Base-by-base conservation (phyloP, 2,888 invertebrate species). In the Pristionchus arcanus region DNA sequence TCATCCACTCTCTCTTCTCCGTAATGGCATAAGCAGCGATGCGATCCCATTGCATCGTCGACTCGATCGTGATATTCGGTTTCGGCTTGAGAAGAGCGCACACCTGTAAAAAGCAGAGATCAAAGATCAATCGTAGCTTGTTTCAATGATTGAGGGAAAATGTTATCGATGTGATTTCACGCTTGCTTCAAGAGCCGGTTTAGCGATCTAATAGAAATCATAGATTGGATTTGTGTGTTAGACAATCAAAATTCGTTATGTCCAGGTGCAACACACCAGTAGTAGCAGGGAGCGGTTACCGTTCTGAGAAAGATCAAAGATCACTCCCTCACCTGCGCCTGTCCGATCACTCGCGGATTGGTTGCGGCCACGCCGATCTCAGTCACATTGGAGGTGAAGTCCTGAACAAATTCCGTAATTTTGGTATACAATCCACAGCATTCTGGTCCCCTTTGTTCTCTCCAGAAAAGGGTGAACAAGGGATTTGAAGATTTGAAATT, bases 21-120 rank as follows among this genome's bases (percentile, higher is more conserved):
- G 90, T 92, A 16, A 89, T 53, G 0, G 92, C 86, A 55, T 74
- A 91, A 31, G 91, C 55, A 21, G 90, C 89, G 37, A 91, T 81
- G 19, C 84, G 59, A 21, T 87, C 87, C 87, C 87, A 87, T 28
- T 68, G 19, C 83, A 66, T 83, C 49, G 15, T 37, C 59, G 4
- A 21, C 34, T 63, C 7, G 59, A 31, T 59, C 49, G 25, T 81
- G 28, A 15, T 15, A 25, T 66, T 66, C 21, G 21, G 3, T 21
- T 21, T 11, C 2, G n/a, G 77, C 28, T 85, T 37, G 21, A 85
- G 59, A 21, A 59, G 13, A 5, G 34, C 3, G 59, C 84, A 85
- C n/a, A 85, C 84, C 84, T 85, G 34, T 1, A 81, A 25, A 49
- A 25, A 42, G 37, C 68, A 68, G 28, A n/a, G 68, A 68, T 68